Evolutionary conservation across 2,113 vertebrate genomes (phyloP).

Genomic region (Gambusia affinis): DNA sequence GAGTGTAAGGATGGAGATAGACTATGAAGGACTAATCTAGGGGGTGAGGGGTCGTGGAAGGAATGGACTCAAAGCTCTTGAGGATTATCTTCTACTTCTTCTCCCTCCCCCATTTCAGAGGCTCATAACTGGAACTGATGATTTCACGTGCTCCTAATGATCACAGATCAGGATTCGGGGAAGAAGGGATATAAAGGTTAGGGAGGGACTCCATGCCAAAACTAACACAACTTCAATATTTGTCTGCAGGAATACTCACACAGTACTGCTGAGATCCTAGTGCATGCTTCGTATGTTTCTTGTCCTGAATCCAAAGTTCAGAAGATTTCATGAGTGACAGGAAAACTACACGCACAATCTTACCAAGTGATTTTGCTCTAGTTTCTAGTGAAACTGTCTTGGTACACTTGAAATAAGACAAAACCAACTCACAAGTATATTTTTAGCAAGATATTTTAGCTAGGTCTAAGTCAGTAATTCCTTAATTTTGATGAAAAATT

Average conservation of each 20-base stretch:
- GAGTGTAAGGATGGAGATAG: constrained; percentile 10
- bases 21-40: constrained; percentile 28
- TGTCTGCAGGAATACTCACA: neutral
- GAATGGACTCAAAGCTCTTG: constrained; percentile 50
- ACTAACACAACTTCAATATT: constrained; percentile 7
- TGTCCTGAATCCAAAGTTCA: constrained; percentile 15
- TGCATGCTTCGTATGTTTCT: constrained; percentile 25
- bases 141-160: constrained; percentile 54
- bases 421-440: too few species aligned
- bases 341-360: neutral
- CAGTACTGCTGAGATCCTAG: constrained; percentile 10
- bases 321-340: neutral
- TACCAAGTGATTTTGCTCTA: too few species aligned
- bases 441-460: too few species aligned
- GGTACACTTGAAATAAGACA: too few species aligned
- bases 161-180: constrained; percentile 47
- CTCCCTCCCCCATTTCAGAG: constrained; percentile 27
- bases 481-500: too few species aligned
- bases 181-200: neutral
- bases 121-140: constrained; percentile 65
- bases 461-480: too few species aligned
- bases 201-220: constrained; percentile 2
- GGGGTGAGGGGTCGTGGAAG: constrained; percentile 10
- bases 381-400: too few species aligned
- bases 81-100: constrained; percentile 65